phyloP scores from a whole-genome alignment of 2,888 invertebrate species.

The Hirtodrosophila confusa region DNA sequence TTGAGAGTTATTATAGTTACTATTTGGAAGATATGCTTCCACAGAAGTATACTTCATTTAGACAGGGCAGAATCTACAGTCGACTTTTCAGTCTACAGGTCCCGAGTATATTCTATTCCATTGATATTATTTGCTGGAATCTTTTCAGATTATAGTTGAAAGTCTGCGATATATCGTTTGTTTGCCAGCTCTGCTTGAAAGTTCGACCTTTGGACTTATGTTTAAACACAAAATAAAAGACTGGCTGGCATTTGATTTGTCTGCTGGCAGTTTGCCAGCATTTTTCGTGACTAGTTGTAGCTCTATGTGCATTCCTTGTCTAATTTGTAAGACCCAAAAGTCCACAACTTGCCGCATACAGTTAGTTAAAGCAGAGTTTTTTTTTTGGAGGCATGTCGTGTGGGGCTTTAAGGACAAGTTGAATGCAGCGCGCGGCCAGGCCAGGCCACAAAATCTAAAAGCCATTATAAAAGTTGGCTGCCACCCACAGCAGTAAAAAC shows the following conservation, averaged over 20 bases:
- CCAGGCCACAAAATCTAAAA: conserved; percentile 59
- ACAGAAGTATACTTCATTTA: too few species aligned
- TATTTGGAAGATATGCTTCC: too few species aligned
- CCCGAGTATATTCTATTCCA: too few species aligned
- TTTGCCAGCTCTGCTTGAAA: too few species aligned
- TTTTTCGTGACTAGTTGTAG: conserved; percentile 20
- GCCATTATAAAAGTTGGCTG: conserved; percentile 61
- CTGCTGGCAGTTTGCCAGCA: conserved; percentile 10
- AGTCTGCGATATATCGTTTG: too few species aligned
- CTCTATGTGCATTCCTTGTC: conserved; percentile 12
- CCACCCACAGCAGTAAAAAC: conserved; percentile 23
- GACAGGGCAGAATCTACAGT: too few species aligned
- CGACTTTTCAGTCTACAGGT: too few species aligned
- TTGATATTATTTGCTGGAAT: too few species aligned
- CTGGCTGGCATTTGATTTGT: conserved; percentile 9
- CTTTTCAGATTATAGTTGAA: too few species aligned
- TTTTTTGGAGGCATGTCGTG: conserved; percentile 16
- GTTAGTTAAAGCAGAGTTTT: conserved; percentile 40
- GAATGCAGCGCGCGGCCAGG: conserved; percentile 9
- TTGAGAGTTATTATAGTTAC: too few species aligned
- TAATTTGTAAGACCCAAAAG: conserved; percentile 38
- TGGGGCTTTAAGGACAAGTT: conserved; percentile 42
- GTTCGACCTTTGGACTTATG: not conserved
- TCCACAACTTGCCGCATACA: conserved; percentile 18
- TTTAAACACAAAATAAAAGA: not conserved